Conservation (phyloP, 2,888 invertebrate genomes). For the Volucella zonaria region DNA sequence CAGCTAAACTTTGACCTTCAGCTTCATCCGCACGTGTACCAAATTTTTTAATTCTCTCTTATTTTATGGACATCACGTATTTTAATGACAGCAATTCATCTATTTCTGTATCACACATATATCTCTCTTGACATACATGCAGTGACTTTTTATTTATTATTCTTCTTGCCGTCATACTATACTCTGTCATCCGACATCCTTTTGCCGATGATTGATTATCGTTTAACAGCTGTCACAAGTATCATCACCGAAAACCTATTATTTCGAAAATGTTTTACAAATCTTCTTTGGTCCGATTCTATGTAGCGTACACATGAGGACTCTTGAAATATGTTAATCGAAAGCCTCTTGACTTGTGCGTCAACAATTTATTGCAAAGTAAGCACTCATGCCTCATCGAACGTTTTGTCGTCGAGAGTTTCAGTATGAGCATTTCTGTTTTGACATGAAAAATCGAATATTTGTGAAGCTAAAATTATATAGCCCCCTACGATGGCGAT, state of each 20-base stretch:
- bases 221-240: constrained; percentile 52
- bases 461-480: no score
- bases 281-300: neutral
- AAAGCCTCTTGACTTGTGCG: constrained; percentile 46
- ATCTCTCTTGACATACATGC: constrained; percentile 2
- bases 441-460: no score
- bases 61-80: constrained; percentile 53
- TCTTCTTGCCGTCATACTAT: constrained; percentile 1
- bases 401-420: constrained; percentile 22
- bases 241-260: constrained; percentile 47
- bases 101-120: no score
- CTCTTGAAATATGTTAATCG: constrained; percentile 44
- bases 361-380: constrained; percentile 47
- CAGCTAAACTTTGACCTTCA: neutral
- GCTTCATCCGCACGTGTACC: constrained; percentile 2
- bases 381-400: constrained; percentile 19
- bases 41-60: constrained; percentile 42
- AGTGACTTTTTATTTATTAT: neutral
- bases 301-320: neutral
- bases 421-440: no score
- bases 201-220: constrained; percentile 46
- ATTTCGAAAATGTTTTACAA: constrained; percentile 35
- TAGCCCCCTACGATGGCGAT: no score
- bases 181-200: constrained; percentile 4
- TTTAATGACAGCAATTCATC: constrained; percentile 42